Evolutionary conservation across 2,113 vertebrate species (phyloP).

Genomic region (Athene noctua): DNA sequence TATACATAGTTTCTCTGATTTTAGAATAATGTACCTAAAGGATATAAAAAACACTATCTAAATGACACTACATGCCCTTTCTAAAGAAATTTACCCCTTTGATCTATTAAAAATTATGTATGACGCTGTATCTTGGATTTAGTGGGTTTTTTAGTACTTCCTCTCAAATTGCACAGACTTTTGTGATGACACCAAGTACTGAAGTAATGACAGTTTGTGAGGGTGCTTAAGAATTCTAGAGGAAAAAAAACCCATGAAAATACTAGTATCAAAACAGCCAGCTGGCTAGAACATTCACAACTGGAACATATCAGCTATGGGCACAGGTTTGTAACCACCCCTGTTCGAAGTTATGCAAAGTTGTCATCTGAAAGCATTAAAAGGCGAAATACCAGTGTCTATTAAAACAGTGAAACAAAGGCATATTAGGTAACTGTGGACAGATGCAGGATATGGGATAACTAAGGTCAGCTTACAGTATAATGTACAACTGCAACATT

Average conservation of each 20-base stretch:
- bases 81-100: not conserved
- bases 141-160: not conserved
- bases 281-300: not conserved
- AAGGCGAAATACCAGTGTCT: not conserved
- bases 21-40: not conserved
- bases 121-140: not conserved
- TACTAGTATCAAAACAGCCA: not conserved
- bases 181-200: not conserved
- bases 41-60: not conserved
- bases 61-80: not conserved
- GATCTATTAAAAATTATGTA: not conserved
- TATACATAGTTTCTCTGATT: not conserved
- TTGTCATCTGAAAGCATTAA: not conserved
- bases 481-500: not conserved
- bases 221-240: not conserved
- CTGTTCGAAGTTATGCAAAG: not conserved
- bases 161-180: not conserved
- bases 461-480: not conserved
- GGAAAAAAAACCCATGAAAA: not conserved
- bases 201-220: not conserved
- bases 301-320: not conserved
- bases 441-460: not conserved
- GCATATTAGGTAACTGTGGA: not conserved
- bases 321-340: not conserved
- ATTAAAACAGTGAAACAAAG: not conserved